Evolutionary conservation across 1,140 invertebrate species (phyloP).

Genomic region (Scaptodrosophila lebanonensis): DNA sequence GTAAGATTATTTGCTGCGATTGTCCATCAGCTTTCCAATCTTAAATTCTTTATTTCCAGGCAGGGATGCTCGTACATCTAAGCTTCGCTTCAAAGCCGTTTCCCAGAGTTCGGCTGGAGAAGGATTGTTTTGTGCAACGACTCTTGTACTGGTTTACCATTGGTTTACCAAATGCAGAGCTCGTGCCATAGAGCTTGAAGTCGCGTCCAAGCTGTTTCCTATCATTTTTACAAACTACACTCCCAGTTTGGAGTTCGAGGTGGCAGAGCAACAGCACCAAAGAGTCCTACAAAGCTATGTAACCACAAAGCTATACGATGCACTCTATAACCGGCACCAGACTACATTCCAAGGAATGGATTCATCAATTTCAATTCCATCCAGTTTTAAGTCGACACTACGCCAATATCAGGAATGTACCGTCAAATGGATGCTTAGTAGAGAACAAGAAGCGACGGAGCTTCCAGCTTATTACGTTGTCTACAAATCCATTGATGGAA

Average conservation of each 20-base stretch:
- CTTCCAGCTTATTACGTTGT: slow-evolving; percentile 36
- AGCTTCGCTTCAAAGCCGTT: slow-evolving; percentile 21
- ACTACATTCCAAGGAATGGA: background rate
- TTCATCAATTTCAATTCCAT: slow-evolving; percentile 18
- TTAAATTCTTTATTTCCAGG: slow-evolving; percentile 4
- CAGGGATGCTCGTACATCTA: slow-evolving; percentile 19
- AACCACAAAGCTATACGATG: slow-evolving; percentile 55
- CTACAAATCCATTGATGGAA: slow-evolving; percentile 29
- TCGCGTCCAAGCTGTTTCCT: slow-evolving; percentile 35
- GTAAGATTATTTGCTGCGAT: background rate
- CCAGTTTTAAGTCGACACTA: slow-evolving; percentile 76
- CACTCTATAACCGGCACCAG: slow-evolving; percentile 41
- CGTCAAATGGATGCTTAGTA: slow-evolving; percentile 84
- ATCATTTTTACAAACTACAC: slow-evolving; percentile 41
- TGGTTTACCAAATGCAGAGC: background rate
- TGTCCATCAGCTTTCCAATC: too few species aligned
- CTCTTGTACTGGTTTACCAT: slow-evolving; percentile 17
- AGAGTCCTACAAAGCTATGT: slow-evolving; percentile 59
- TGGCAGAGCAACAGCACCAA: slow-evolving; percentile 35
- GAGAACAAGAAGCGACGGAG: slow-evolving; percentile 76
- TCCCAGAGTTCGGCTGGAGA: background rate
- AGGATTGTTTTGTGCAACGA: too few species aligned
- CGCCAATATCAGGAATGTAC: slow-evolving; percentile 83
- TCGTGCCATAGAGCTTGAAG: slow-evolving; percentile 29
- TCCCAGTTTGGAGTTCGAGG: slow-evolving; percentile 43